Evolutionary conservation across 1,140 invertebrate species (phyloP), one percentile per base, ranked within the genome.

Genomic region (Drosophila azteca): DNA sequence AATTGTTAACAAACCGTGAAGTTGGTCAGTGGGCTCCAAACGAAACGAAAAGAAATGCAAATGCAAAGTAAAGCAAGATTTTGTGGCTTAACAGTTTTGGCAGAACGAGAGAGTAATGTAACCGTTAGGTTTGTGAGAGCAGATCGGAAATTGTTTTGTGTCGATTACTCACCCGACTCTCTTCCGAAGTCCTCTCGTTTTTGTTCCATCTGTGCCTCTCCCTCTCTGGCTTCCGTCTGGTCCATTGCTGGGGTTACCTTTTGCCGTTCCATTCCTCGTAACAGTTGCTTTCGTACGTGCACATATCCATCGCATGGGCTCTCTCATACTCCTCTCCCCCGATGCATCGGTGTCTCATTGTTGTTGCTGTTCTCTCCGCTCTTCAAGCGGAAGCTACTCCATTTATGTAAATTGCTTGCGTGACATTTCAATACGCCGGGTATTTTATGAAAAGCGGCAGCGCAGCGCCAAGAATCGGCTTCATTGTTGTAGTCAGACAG

Each of bases 321-420:
- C 66, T 53, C 64, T 48, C 44, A 57, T 69, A 65, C 59, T 77
- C 70, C 69, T 44, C 59, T 46, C 44, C 52, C 81, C 62, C 53
- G 60, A 11, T 51, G 51, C 68, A 72, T 79, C 79, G 80, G 78
- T 78, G 69, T 49, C 66, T 64, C 73, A 49, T 75, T 77, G 48
- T 35, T 49, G n/a, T 24, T 53, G 72, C 69, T 84, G 71, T 4
- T 55, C 62, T 62, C 52, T 51, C 50, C 50, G 22, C 52, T 68
- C 50, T 24, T 24, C 64, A 69, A 88, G 79, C 83, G 83, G 83
- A 88, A 88, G 76, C 79, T 64, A 79, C 67, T 73, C 80, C 83
- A 88, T 88, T 88, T 88, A 88, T 88, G 84, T 89, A 88, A 89
- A 88, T 88, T 88, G 84, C 73, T 83, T 88, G 84, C 84, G 79